phyloP scores from a whole-genome alignment of 53 echinoderm and acorn worm genomes.

The Actinopyga echinites region DNA sequence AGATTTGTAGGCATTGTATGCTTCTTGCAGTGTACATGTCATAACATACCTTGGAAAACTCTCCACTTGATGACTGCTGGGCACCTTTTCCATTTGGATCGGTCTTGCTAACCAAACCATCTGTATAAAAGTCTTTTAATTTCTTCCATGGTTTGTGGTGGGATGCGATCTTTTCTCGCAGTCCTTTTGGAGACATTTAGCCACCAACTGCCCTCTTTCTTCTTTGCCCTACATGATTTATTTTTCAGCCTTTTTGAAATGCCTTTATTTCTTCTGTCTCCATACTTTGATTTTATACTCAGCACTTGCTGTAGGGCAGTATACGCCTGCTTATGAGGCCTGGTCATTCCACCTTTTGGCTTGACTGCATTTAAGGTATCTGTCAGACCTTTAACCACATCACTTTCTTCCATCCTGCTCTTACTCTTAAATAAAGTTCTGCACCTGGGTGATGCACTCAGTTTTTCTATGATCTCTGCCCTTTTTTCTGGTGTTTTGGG shows the following conservation, averaged over 20 bases:
- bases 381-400: background rate
- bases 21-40: background rate
- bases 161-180: background rate
- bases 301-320: background rate
- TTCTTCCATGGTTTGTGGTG: background rate
- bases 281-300: background rate
- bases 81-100: background rate
- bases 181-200: background rate
- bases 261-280: background rate
- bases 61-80: background rate
- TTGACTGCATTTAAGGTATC: background rate
- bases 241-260: too few relatives aligned
- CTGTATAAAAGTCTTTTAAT: background rate
- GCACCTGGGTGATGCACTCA: background rate
- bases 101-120: background rate
- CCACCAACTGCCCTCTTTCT: background rate
- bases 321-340: background rate
- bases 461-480: background rate
- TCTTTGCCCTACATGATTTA: background rate
- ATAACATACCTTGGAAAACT: constrained; percentile 1
- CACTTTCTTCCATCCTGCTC: background rate
- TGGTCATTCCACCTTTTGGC: background rate
- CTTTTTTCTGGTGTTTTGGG: constrained; percentile 10
- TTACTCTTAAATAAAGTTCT: background rate
- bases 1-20: too few relatives aligned